Percentiles rank a stretch among this genome's conserved stretches.
These are phyloP conservation scores for Pocota personata DNA, from an alignment of 2,888 invertebrate species.

Conservation along the genomic window DNA sequence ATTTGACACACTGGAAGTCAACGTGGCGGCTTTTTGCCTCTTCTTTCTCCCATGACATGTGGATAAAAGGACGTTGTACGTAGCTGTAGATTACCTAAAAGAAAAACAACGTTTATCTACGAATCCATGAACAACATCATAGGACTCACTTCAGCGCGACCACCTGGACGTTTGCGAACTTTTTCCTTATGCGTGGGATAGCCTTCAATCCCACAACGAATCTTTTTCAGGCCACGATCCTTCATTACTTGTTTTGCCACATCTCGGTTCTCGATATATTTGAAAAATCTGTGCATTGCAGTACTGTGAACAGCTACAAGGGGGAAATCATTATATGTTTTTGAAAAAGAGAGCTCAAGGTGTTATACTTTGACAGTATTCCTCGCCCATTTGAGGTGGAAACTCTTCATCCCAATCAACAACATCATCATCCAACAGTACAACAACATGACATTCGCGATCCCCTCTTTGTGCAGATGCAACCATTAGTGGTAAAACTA, in stretches of 20 bases:
- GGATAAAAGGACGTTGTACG: conserved; percentile 99
- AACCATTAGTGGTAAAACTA: conserved; percentile 98
- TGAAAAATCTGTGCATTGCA: conserved; percentile 98
- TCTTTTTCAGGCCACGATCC: conserved; percentile 98
- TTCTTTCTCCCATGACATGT: conserved; percentile 98
- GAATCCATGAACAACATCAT: not conserved
- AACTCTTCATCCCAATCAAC: conserved; percentile 99
- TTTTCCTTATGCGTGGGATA: conserved; percentile 99
- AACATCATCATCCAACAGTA: conserved; percentile 96
- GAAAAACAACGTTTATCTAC: not conserved
- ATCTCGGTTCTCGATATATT: conserved; percentile 99
- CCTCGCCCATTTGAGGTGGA: conserved; percentile 99
- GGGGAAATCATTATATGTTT: not conserved
- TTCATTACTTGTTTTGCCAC: conserved; percentile 99
- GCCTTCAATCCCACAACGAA: conserved; percentile 98
- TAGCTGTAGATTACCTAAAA: conserved; percentile 94
- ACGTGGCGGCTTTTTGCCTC: conserved; percentile 99
- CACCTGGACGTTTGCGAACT: conserved; percentile 96
- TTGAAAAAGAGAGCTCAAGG: not conserved
- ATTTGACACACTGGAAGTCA: conserved; percentile 99
- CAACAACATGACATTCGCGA: conserved; percentile 98
- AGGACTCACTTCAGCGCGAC: conserved; percentile 91
- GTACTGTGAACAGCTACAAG: conserved; percentile 93
- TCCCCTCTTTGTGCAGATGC: conserved; percentile 96
- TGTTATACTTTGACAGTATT: conserved; percentile 95